Evolutionary conservation across 2,797 vertebrate species (phyloP).

Genomic region (Sebastes trivittatus): DNA sequence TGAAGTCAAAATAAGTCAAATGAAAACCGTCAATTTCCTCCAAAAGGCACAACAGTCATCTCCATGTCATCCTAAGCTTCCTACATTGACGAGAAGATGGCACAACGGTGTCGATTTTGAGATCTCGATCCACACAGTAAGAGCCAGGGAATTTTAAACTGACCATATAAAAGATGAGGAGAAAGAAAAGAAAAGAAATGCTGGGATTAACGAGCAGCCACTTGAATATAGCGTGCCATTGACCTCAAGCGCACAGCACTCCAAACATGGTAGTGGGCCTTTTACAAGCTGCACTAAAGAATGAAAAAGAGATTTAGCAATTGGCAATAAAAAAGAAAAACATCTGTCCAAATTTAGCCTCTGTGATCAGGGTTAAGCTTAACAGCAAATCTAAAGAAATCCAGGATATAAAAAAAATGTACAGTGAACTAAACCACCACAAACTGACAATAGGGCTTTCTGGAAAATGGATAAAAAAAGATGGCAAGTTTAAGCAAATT

Average conservation of each 20-base stretch:
- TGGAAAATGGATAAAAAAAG: background rate
- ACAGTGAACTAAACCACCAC: no score
- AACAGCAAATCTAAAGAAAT: background rate
- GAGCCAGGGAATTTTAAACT: background rate
- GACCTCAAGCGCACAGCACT: constrained; percentile 13
- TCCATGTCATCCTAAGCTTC: background rate
- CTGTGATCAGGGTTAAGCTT: background rate
- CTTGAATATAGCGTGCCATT: constrained; percentile 19
- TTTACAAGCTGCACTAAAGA: constrained; percentile 18
- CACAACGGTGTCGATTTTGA: no score
- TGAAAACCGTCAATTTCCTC: background rate
- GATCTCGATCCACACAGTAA: background rate
- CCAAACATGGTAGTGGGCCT: constrained; percentile 40
- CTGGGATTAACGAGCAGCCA: background rate
- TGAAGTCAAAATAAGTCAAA: background rate
- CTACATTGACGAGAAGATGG: no score
- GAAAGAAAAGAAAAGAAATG: background rate
- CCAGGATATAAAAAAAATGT: background rate
- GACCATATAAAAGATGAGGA: background rate
- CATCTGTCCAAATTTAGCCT: background rate
- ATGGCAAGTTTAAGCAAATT: background rate
- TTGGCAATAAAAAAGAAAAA: background rate
- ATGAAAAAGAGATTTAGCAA: background rate
- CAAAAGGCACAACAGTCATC: background rate
- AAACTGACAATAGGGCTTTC: background rate